Evolutionary conservation across 2,888 invertebrate species (phyloP), one percentile per base, ranked within the genome.

Genomic region (Blomia tropicalis): DNA sequence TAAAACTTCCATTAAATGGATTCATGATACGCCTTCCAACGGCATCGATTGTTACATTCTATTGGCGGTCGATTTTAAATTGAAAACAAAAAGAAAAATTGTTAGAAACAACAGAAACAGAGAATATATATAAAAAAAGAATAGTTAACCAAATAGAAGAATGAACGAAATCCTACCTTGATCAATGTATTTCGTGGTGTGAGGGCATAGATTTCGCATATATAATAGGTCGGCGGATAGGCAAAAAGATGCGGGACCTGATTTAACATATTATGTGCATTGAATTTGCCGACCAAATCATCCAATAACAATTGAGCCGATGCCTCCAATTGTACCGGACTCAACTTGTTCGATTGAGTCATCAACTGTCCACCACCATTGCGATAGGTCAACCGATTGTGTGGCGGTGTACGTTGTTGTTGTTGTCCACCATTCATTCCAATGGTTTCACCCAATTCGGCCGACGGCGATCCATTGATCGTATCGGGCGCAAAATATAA

Each of bases 191-290:
- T 17, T 17, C 29, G 25, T 2, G 56, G 56, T 36, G 19, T n/a
- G 4, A 19, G 19, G 4, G 25, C 22, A 32, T 64, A 64, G 44
- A 64, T 58, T 58, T 65, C 65, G 32, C 63, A 64, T 29, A 65
- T 27, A 32, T 65, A 65, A 29, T 60, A 58, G 4, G 65, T 65
- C 27, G 14, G 36, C n/a, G 65, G 65, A 61, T 65, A 47, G 23
- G 59, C 60, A 17, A 51, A 54, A 1, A 65, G 30, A 58, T 62
- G 58, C 2, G 62, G 62, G 11, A 22, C 19, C 2, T 25, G 41
- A 30, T 32, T 36, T 5, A 23, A 25, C 14, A 43, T 32, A 14
- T 31, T 11, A 36, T 56, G 36, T 31, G 32, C 17, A 56, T 56
- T 56, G 27, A 56, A 56, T 36, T 31, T 29, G 17, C 11, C 2